phyloP scores from a whole-genome alignment of 2,888 invertebrate species.

The Pollenia amentaria region DNA sequence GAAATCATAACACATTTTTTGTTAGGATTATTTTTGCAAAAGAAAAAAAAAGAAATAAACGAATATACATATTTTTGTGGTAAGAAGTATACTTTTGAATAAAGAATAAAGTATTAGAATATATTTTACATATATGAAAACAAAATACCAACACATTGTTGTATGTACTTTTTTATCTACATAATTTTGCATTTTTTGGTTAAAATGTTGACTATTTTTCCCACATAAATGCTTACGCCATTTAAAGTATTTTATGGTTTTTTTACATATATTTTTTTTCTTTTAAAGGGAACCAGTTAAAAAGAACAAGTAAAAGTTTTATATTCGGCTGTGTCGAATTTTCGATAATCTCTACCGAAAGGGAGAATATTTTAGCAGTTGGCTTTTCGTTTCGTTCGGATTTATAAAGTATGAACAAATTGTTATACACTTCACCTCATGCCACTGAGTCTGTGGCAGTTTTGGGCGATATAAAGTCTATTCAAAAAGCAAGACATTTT shows the following conservation, averaged over 20 bases:
- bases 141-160: slow-evolving; percentile 33
- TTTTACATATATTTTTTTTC: background rate
- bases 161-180: background rate
- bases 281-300: background rate
- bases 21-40: slow-evolving; percentile 4
- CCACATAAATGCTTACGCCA: slow-evolving; percentile 27
- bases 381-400: no score
- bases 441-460: no score
- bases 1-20: background rate
- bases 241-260: slow-evolving; percentile 31
- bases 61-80: background rate
- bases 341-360: no score
- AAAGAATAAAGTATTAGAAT: background rate
- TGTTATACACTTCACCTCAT: no score
- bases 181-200: background rate
- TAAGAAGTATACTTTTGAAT: background rate
- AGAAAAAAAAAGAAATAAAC: background rate
- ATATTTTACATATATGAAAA: background rate
- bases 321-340: no score
- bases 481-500: no score
- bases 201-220: slow-evolving; percentile 37
- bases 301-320: no score
- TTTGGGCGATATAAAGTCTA: no score
- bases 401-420: no score
- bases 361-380: no score